phyloP scores from a whole-genome alignment of 1,140 invertebrate genomes.

The Cyphomyrmex costatus region DNA sequence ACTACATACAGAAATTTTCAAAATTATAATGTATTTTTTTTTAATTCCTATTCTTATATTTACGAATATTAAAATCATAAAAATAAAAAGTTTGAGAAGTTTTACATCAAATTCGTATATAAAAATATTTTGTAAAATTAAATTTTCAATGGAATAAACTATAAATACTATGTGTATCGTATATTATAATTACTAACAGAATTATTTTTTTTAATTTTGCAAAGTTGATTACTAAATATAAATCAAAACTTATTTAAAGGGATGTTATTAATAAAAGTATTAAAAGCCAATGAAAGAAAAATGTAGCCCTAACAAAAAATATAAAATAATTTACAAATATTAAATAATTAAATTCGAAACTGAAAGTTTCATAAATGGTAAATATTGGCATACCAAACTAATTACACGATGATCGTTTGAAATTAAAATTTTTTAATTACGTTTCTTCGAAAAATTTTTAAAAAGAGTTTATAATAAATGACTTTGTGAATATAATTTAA shows the following conservation, averaged over 20 bases:
- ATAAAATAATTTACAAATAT: neutral
- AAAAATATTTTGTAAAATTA: neutral
- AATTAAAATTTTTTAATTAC: neutral
- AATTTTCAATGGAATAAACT: neutral
- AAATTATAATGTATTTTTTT: neutral
- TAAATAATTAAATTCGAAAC: neutral
- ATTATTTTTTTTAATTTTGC: neutral
- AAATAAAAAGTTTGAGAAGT: neutral
- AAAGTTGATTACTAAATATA: neutral
- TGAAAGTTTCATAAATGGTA: neutral
- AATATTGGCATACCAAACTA: neutral
- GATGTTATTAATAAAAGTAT: neutral
- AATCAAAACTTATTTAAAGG: neutral
- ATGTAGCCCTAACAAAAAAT: neutral
- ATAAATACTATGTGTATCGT: neutral
- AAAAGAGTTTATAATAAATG: neutral
- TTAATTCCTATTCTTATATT: neutral
- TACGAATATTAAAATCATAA: neutral
- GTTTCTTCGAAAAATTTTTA: neutral
- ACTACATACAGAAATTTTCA: neutral
- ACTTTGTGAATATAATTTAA: neutral
- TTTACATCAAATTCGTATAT: neutral
- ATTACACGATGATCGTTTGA: neutral
- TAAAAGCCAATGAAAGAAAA: neutral
- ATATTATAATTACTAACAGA: neutral